These are phyloP conservation scores for Aegotheles bennettii DNA, from an alignment of 2,113 vertebrate genomes.

Conservation along the genomic window DNA sequence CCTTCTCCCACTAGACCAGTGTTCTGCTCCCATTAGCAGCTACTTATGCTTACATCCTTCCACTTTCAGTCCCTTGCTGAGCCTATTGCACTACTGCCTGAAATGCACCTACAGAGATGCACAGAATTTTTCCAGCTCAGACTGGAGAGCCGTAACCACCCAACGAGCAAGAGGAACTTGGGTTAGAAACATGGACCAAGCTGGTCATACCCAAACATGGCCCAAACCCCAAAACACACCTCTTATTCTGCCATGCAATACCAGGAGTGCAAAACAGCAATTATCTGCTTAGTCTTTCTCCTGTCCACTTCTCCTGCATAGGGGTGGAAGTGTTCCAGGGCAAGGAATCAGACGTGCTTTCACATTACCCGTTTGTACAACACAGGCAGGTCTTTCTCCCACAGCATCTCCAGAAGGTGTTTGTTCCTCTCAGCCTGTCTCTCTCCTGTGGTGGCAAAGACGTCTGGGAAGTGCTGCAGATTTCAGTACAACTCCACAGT, in stretches of 20 bases:
- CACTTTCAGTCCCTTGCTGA: fast-evolving
- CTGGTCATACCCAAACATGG: neutral
- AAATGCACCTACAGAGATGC: fast-evolving
- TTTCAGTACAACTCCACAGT: neutral
- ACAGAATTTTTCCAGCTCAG: neutral
- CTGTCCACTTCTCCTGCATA: neutral
- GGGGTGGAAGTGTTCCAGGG: neutral
- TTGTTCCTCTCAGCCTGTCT: neutral
- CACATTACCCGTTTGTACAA: neutral
- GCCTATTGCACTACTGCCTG: neutral
- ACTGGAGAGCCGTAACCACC: neutral
- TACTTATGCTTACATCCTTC: neutral
- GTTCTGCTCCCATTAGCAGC: neutral
- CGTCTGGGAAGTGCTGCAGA: neutral
- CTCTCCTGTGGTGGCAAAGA: neutral
- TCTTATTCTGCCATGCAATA: neutral
- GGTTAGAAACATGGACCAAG: neutral
- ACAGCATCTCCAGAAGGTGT: neutral
- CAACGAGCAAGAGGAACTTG: fast-evolving
- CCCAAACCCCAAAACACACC: neutral
- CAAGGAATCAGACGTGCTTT: neutral
- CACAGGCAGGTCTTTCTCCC: neutral
- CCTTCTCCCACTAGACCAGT: neutral
- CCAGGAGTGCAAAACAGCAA: neutral
- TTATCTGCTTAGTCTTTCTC: neutral